Evolutionary conservation across 2,888 invertebrate genomes (phyloP).

Genomic region (Mythimna vitellina): DNA sequence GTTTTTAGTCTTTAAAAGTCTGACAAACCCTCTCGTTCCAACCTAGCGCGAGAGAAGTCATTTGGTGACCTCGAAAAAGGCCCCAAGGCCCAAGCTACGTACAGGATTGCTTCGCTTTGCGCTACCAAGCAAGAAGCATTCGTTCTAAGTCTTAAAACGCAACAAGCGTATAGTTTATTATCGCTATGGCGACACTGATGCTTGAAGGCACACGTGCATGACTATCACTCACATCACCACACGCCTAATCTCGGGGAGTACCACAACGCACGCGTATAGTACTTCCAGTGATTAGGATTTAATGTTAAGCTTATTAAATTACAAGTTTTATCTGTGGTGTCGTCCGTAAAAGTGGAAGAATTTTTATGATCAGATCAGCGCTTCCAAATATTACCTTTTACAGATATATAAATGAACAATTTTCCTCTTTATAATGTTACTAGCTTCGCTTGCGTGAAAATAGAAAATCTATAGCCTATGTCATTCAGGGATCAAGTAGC

Average conservation of each 20-base stretch:
- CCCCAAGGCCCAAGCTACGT: too few species aligned
- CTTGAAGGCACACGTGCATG: constrained; percentile 2
- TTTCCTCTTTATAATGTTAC: too few species aligned
- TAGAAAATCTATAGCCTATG: too few species aligned
- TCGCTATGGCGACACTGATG: neutral
- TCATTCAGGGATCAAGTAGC: too few species aligned
- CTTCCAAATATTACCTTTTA: neutral
- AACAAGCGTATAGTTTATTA: constrained; percentile 8
- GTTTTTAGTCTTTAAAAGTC: too few species aligned
- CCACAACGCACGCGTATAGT: neutral
- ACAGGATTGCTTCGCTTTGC: too few species aligned
- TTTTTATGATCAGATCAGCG: neutral
- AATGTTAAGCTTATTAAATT: constrained; percentile 17
- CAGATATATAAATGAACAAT: neutral
- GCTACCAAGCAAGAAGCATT: neutral
- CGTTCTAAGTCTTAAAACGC: neutral
- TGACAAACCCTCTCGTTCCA: too few species aligned
- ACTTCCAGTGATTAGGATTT: constrained; percentile 10
- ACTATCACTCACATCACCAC: constrained; percentile 21
- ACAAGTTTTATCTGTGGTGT: neutral
- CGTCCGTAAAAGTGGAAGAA: neutral
- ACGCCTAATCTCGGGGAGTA: neutral
- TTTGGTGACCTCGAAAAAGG: too few species aligned
- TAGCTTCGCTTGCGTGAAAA: too few species aligned
- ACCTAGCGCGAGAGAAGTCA: too few species aligned